Percentiles rank a stretch among this genome's conserved stretches.
Evolutionary conservation across 2,797 vertebrate genomes (phyloP).

Genomic region (Darevskia mixta): DNA sequence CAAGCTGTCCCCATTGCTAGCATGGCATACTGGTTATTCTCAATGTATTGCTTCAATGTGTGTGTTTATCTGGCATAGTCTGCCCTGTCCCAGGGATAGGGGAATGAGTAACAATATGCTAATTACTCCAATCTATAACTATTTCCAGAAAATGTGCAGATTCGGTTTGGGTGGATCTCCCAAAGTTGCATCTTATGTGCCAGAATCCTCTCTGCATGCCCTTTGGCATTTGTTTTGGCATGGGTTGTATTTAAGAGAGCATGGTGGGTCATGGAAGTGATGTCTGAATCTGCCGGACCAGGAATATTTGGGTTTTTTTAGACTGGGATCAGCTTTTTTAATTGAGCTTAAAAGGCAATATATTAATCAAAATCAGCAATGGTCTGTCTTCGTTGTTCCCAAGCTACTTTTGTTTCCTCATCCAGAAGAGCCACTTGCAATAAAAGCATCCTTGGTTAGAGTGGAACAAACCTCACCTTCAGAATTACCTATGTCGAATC

Average conservation of each 20-base stretch:
- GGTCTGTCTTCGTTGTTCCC: neutral
- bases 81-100: neutral
- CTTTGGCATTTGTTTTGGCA: neutral
- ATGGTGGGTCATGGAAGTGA: neutral
- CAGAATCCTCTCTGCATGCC: neutral
- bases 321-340: neutral
- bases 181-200: neutral
- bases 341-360: neutral
- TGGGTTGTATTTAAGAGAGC: neutral
- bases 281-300: neutral
- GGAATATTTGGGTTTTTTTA: neutral
- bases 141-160: neutral
- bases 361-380: neutral
- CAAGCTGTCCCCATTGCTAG: neutral
- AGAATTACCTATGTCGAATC: neutral
- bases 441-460: neutral
- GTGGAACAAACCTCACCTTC: slow-evolving; percentile 26
- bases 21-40: neutral
- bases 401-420: slow-evolving; percentile 16
- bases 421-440: slow-evolving; percentile 6
- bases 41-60: neutral
- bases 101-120: neutral
- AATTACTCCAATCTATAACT: neutral
- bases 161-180: neutral
- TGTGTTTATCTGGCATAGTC: neutral